These are phyloP conservation scores for Heteromyza rotundicornis DNA, from an alignment of 2,888 invertebrate species.

Conservation along the genomic window DNA sequence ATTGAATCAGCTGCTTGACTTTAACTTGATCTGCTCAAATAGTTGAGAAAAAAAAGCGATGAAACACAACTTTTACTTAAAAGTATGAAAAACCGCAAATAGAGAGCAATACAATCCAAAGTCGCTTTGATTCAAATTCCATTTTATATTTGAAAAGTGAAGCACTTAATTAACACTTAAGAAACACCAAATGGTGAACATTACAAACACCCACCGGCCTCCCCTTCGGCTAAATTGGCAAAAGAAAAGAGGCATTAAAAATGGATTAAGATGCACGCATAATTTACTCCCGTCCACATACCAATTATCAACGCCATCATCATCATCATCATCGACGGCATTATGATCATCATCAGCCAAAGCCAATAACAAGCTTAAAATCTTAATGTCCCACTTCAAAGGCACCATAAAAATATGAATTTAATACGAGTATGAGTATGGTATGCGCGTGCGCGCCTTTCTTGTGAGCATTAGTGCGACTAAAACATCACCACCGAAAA, in stretches of 20 bases:
- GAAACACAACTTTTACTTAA: too few species aligned
- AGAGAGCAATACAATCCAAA: too few species aligned
- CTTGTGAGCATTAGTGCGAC: not conserved
- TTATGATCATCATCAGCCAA: conserved; percentile 5
- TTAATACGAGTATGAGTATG: too few species aligned
- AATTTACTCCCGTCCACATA: conserved; percentile 33
- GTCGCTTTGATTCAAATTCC: too few species aligned
- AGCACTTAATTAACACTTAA: conserved; percentile 4
- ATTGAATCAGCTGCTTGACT: too few species aligned
- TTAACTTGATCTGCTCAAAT: too few species aligned
- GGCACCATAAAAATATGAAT: conserved; percentile 52
- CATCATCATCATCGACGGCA: conserved; percentile 15
- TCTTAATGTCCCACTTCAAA: conserved; percentile 47
- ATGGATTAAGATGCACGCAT: conserved; percentile 48
- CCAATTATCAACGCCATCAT: conserved; percentile 34
- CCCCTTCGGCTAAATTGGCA: conserved; percentile 28
- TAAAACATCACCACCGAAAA: not conserved
- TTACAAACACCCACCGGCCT: not conserved
- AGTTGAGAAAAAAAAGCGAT: too few species aligned
- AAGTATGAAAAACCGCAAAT: too few species aligned
- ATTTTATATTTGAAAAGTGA: not conserved
- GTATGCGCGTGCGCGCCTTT: too few species aligned
- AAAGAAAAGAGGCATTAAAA: conserved; percentile 42
- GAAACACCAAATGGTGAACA: not conserved
- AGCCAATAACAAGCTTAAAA: conserved; percentile 26